Conservation (phyloP, 2,797 vertebrate genomes). For the Acestrorhynchus altus region DNA sequence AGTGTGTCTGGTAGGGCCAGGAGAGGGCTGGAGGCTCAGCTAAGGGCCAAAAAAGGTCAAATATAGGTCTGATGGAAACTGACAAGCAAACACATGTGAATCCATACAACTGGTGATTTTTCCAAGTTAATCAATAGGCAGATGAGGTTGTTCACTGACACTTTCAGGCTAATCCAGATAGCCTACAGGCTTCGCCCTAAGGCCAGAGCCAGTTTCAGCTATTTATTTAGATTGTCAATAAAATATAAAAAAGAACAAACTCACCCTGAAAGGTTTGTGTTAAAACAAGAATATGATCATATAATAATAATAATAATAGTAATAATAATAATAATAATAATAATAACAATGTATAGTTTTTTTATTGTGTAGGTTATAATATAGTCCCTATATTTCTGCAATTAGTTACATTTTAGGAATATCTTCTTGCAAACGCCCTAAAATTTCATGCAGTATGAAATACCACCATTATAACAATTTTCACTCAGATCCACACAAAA, state of each 20-base stretch:
- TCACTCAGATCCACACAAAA: no score
- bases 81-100: neutral
- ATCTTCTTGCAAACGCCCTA: no score
- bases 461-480: no score
- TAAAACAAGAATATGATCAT: no score
- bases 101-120: neutral
- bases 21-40: constrained; percentile 2
- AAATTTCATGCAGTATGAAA: no score
- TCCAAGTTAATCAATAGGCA: neutral
- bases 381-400: no score
- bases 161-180: neutral
- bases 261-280: no score
- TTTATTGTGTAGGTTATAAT: no score
- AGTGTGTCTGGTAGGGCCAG: neutral
- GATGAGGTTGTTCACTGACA: neutral
- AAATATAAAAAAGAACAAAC: neutral
- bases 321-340: no score
- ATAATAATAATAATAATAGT: no score
- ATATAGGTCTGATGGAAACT: constrained; percentile 9
- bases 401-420: no score
- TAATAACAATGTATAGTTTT: no score
- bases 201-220: neutral
- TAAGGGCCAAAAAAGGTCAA: constrained; percentile 15
- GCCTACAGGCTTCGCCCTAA: neutral
- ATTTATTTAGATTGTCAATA: neutral